Percentiles rank a stretch among this genome's conserved stretches.
Evolutionary conservation across 53 echinoderm and acorn worm species (phyloP).

Genomic region (Paelopatides confundens): DNA sequence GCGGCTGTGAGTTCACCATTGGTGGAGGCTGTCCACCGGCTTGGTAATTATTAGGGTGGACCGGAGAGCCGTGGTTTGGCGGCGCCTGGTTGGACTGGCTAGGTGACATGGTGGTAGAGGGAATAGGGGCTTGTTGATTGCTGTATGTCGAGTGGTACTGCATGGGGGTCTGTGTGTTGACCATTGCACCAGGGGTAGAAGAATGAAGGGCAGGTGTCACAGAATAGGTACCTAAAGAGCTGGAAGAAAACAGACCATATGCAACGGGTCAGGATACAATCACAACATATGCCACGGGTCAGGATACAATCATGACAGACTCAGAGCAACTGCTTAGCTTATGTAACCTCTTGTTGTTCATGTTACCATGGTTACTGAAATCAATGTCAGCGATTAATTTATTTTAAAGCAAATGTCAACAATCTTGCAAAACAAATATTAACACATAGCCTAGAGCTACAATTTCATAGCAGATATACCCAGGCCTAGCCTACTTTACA

Average conservation of each 20-base stretch:
- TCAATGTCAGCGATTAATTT: too few species aligned
- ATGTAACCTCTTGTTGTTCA: too few species aligned
- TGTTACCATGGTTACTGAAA: too few species aligned
- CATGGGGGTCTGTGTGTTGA: constrained; percentile 31
- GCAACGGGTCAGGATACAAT: too few species aligned
- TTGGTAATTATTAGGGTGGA: constrained; percentile 42
- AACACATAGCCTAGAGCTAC: too few species aligned
- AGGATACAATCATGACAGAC: too few species aligned
- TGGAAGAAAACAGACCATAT: not conserved
- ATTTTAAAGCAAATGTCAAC: too few species aligned
- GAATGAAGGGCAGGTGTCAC: not conserved
- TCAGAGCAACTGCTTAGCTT: too few species aligned
- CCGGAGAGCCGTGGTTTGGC: constrained; percentile 53
- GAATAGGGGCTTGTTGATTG: constrained; percentile 39
- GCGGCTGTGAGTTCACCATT: constrained; percentile 3
- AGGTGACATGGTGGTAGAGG: constrained; percentile 53
- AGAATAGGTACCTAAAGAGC: constrained; percentile 1
- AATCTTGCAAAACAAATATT: too few species aligned
- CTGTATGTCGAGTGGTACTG: constrained; percentile 39
- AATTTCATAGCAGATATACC: too few species aligned
- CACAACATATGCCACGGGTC: too few species aligned
- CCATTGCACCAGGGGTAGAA: constrained; percentile 14
- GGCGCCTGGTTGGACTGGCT: constrained; percentile 51
- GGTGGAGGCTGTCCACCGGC: constrained; percentile 23
- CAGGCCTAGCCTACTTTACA: too few species aligned